These are phyloP conservation scores for Aulostomus chinensis DNA, from an alignment of 2,797 vertebrate species.

Conservation along the genomic window DNA sequence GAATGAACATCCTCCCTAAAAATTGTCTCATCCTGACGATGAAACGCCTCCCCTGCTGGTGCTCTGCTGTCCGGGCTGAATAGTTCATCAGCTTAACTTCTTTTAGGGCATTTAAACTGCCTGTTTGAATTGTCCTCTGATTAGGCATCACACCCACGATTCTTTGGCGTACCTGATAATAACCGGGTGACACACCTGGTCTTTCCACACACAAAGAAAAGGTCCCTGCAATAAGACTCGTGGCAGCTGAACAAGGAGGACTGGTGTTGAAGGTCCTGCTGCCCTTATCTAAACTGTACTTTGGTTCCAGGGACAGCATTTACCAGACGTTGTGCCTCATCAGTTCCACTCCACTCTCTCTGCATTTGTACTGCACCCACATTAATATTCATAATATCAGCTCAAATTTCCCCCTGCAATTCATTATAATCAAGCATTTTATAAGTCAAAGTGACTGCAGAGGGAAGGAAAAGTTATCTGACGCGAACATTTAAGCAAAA, in stretches of 20 bases:
- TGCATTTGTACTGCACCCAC: conserved; percentile 28
- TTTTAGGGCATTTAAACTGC: too few species aligned
- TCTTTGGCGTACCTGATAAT: too few species aligned
- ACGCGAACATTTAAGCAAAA: conserved; percentile 36
- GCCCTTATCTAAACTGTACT: conserved; percentile 42
- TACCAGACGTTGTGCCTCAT: conserved; percentile 19
- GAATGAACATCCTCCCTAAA: too few species aligned
- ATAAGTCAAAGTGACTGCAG: conserved; percentile 58
- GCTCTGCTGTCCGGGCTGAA: too few species aligned
- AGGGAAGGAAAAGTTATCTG: conserved; percentile 10
- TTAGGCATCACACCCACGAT: too few species aligned
- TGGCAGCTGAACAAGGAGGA: conserved; percentile 33
- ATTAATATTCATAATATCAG: conserved; percentile 69
- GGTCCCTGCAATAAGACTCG: conserved; percentile 19
- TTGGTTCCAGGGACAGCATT: conserved; percentile 10
- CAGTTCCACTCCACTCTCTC: conserved; percentile 11
- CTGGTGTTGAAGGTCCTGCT: conserved; percentile 53
- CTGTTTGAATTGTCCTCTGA: too few species aligned
- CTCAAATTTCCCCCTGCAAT: conserved; percentile 47
- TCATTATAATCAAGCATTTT: conserved; percentile 45
- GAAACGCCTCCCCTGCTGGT: too few species aligned
- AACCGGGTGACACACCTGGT: too few species aligned
- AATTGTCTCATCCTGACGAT: too few species aligned
- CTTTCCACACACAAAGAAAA: conserved; percentile 9
- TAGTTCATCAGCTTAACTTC: too few species aligned